Percentiles rank a stretch among this genome's conserved stretches.
phyloP scores from a whole-genome alignment of 2,888 invertebrate genomes.

The Oxystoma pomonae region DNA sequence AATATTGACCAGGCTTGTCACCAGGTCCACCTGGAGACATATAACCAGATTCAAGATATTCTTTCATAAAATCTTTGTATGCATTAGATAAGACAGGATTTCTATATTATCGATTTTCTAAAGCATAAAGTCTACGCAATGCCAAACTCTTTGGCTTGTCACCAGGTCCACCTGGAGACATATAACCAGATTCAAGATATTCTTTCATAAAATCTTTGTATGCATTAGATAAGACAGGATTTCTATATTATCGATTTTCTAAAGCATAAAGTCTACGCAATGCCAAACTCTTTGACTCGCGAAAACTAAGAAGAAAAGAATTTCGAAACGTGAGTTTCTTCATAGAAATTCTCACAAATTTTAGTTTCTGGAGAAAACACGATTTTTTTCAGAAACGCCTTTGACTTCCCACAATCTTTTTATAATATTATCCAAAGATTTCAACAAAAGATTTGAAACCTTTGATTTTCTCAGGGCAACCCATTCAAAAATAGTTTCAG shows the following conservation, averaged over 20 bases:
- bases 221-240: conserved; percentile 2
- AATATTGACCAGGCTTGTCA: conserved; percentile 1
- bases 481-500: conserved; percentile 1
- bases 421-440: too few species aligned
- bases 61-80: conserved; percentile 13
- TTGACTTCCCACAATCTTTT: conserved; percentile 4
- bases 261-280: conserved; percentile 5
- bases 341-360: conserved; percentile 1
- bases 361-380: background rate
- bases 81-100: conserved; percentile 5
- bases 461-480: background rate
- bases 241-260: conserved; percentile 8
- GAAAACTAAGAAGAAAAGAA: background rate
- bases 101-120: conserved; percentile 8
- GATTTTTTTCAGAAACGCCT: background rate
- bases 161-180: conserved; percentile 3
- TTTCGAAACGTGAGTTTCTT: background rate
- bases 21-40: conserved; percentile 6
- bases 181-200: conserved; percentile 9
- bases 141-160: conserved; percentile 1
- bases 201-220: conserved; percentile 14
- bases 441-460: too few species aligned
- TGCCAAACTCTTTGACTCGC: conserved; percentile 7
- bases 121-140: conserved; percentile 3
- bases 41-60: conserved; percentile 9